Evolutionary conservation across 2,797 vertebrate genomes (phyloP), one percentile per base, ranked within the genome.

Genomic region (Eulemur coronatus): DNA sequence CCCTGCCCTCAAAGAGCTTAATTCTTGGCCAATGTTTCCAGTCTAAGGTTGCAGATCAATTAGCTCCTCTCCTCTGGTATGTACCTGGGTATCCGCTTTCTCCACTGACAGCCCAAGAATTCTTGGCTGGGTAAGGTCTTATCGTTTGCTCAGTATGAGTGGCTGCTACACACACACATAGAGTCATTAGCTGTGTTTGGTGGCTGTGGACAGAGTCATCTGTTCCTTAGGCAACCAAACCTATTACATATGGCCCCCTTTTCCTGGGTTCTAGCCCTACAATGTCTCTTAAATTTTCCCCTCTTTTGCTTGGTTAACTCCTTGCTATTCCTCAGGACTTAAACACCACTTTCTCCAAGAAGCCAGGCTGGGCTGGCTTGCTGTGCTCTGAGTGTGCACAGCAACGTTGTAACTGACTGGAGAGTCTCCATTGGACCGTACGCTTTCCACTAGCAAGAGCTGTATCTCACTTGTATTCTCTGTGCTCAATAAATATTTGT

Each of bases 71-170:
- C 11, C 38, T 95, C 28, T 84, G 46, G 18, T 79, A 46, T 35
- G 33, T 79, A 52, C 57, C 43, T 95, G 20, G 76, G 33, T 73
- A 63, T 86, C 50, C 75, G 24, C 20, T 92, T 89, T 95, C 65
- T 82, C 63, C 28, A 33, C 5, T 79, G 89, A 86, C 22, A 92
- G 57, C 30, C 46, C 41, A 79, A 84, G 57, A 84, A 84, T 52
- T 76, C 67, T 97, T 59, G 57, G 86, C 79, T 85, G 13, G 30
- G 69, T 81, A 82, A 92, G 35, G 35, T 85, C 61, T 96, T 61
- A 89, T 72, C 24, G 7, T 1, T 89, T 75, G 50, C 33, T 88
- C 41, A 90, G 80, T 73, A 84, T 86, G 55, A 72, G 30, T 76
- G 61, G 65, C 28, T 67, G 12, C 41, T 79, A 52, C 7, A 57